Evolutionary conservation across 2,888 invertebrate species (phyloP), one percentile per base, ranked within the genome.

Genomic region (Luperina testacea): DNA sequence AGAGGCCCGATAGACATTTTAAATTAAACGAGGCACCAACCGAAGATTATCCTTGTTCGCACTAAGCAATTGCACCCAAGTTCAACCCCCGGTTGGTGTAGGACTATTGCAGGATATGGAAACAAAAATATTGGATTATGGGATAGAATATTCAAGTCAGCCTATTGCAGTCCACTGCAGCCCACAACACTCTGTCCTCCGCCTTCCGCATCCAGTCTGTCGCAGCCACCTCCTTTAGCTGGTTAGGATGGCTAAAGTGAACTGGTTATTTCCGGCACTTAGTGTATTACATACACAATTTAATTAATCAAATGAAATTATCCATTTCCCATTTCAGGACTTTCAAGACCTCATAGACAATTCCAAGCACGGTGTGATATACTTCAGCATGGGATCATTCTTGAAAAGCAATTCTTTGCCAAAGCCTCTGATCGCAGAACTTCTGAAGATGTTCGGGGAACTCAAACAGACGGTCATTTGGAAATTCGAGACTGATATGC

Each of bases 311-410:
- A 53, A 38, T 70, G 0, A 2, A 24, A 74, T 15, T 0, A 17
- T 27, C 5, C 38, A 0, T 4, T 27, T 17, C 13, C 2, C 0
- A 69, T 88, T 91, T 64, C 81, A 96, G 96, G 93, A 95, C 45
- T 88, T 97, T 0, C 92, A 96, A 88, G 90, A 91, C 45, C 89
- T 96, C 9, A 92, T 95, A 88, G 93, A 95, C 61, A 90, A 90
- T 53, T 88, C 95, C 0, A 90, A 91, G 48, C 74, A 95, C 32
- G 95, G 95, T 1, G 92, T 94, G 0, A 93, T 95, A 73, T 95
- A 94, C 86, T 95, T 95, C 81, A 95, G 95, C 74, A 91, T 95
- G 92, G 95, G 95, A 45, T 92, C 94, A 1, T 93, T 92, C 75
- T 89, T 92, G 75, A 91, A 92, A 78, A 93, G 94, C 45, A 89